Percentiles rank a stretch among this genome's conserved stretches.
These are phyloP conservation scores for Ashinkailepas kermadecensis DNA, from an alignment of 2,888 invertebrate genomes.

Conservation along the genomic window DNA sequence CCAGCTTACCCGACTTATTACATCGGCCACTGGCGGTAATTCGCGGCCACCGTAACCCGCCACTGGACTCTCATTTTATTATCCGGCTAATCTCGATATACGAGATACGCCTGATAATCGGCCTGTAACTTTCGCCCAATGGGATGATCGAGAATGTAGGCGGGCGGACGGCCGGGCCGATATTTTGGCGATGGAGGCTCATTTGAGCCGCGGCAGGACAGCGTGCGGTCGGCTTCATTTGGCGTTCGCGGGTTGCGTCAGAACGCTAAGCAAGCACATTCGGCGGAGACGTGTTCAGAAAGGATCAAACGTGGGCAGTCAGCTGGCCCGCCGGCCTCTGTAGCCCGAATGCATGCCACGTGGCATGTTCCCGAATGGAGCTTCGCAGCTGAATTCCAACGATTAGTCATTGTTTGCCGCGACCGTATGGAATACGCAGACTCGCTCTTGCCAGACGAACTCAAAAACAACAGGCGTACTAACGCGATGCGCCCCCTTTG, in stretches of 20 bases:
- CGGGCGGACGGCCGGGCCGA: not conserved
- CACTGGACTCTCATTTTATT: not conserved
- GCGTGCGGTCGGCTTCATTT: not conserved
- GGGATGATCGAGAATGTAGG: not conserved
- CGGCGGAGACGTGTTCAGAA: not conserved
- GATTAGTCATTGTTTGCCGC: too few relatives aligned
- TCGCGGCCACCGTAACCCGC: not conserved
- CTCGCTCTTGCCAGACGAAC: too few relatives aligned
- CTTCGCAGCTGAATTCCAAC: too few relatives aligned
- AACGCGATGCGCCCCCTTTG: too few relatives aligned
- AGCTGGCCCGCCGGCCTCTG: too few relatives aligned
- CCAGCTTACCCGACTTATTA: not conserved
- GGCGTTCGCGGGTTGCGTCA: not conserved
- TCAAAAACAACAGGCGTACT: too few relatives aligned
- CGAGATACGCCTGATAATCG: not conserved
- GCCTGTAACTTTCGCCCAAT: not conserved
- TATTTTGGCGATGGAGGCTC: too few relatives aligned
- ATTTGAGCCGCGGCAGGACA: too few relatives aligned
- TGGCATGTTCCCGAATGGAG: too few relatives aligned
- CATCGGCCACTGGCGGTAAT: not conserved
- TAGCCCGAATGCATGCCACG: too few relatives aligned
- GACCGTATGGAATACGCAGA: too few relatives aligned
- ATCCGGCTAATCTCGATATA: not conserved
- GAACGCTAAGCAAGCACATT: not conserved
- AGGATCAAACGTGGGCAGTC: too few relatives aligned